phyloP scores from a whole-genome alignment of 1,140 invertebrate species.

The Cyclargus thomasi region DNA sequence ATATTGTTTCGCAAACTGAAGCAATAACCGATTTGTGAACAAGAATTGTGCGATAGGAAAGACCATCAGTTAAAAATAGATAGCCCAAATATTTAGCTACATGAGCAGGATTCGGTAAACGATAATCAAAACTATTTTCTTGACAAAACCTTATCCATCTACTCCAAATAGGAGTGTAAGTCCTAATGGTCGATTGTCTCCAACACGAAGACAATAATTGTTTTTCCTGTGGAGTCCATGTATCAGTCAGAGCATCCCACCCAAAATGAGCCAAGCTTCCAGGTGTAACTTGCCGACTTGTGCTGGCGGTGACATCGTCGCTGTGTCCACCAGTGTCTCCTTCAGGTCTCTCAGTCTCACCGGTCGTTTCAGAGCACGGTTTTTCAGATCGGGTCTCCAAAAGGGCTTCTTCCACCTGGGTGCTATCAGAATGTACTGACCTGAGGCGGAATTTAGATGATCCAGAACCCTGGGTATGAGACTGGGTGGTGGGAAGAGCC shows the following conservation, averaged over 20 bases:
- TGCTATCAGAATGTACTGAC: constrained; percentile 27
- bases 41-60: too few species aligned
- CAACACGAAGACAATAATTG: constrained; percentile 28
- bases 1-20: too few species aligned
- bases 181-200: constrained; percentile 32
- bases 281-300: constrained; percentile 29
- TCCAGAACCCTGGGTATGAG: constrained; percentile 36
- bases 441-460: constrained; percentile 36
- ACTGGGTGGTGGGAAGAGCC: constrained; percentile 39
- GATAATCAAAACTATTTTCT: too few species aligned
- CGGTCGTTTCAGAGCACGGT: constrained; percentile 23
- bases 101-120: too few species aligned
- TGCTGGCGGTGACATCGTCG: constrained; percentile 29
- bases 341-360: constrained; percentile 26
- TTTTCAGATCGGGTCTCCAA: constrained; percentile 29
- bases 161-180: too few species aligned
- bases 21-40: too few species aligned
- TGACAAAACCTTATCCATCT: too few species aligned
- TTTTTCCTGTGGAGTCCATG: constrained; percentile 32
- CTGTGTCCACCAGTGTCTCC: constrained; percentile 28
- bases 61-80: too few species aligned
- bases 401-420: constrained; percentile 30
- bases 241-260: constrained; percentile 27
- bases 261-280: constrained; percentile 39
- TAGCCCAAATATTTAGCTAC: too few species aligned